These are phyloP conservation scores for Sorex maritimensis DNA, from an alignment of 2,797 vertebrate species.

Conservation along the genomic window DNA sequence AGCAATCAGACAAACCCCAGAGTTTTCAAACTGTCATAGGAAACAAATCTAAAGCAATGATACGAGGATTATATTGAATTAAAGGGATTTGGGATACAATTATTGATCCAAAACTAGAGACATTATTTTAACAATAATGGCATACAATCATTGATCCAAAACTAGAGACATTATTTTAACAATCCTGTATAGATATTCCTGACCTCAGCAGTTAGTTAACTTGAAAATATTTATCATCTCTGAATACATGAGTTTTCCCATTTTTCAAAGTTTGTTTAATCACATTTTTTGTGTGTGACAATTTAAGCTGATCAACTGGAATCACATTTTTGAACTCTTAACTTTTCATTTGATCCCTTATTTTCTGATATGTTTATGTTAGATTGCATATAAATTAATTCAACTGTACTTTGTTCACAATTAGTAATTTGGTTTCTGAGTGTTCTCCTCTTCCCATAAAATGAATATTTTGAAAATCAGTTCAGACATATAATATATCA, in stretches of 20 bases:
- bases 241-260: not conserved
- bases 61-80: not conserved
- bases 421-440: not conserved
- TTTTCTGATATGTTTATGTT: not conserved
- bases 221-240: slow-evolving; percentile 18
- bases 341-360: not conserved
- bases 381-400: not conserved
- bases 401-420: not conserved
- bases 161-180: not conserved
- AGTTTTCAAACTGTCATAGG: not conserved
- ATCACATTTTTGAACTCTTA: not conserved
- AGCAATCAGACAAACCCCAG: not conserved
- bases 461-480: not conserved
- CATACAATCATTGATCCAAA: not conserved
- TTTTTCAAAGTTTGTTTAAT: not conserved
- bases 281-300: not conserved
- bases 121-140: slow-evolving; percentile 2
- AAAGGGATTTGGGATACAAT: not conserved
- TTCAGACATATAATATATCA: not conserved
- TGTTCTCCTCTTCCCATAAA: not conserved
- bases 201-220: not conserved
- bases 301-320: not conserved
- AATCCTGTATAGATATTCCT: not conserved
- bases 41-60: not conserved
- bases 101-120: not conserved